Percentiles rank a stretch among this genome's conserved stretches.
These are phyloP conservation scores for Galemys pyrenaicus DNA, from an alignment of 2,113 vertebrate genomes.

Conservation along the genomic window DNA sequence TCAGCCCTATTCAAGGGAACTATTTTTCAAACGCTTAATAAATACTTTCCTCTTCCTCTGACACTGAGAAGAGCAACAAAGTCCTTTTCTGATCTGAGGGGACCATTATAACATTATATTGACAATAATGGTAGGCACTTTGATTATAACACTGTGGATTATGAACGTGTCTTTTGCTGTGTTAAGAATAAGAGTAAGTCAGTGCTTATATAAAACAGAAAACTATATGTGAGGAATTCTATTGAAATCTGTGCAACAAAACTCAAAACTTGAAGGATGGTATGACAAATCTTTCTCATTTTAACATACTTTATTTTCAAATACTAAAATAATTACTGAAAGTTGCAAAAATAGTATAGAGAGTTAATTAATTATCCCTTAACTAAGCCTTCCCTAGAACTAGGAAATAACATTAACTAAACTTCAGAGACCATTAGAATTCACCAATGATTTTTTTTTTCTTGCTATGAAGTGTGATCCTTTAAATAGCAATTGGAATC, in stretches of 20 bases:
- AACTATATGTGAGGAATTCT: not conserved
- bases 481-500: not conserved
- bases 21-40: slow-evolving; percentile 12
- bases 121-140: not conserved
- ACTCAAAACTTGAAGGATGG: not conserved
- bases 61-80: not conserved
- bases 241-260: not conserved
- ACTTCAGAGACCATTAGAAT: not conserved
- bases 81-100: not conserved
- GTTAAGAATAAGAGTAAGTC: not conserved
- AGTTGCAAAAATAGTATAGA: not conserved
- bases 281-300: not conserved
- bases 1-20: not conserved
- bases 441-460: not conserved
- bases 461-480: not conserved
- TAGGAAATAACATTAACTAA: not conserved
- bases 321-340: not conserved
- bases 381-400: not conserved
- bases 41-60: not conserved
- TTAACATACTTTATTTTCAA: not conserved
- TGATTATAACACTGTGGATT: not conserved
- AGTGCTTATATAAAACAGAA: not conserved
- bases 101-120: not conserved
- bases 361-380: not conserved
- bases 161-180: not conserved